Evolutionary conservation across 2,797 vertebrate species (phyloP), one percentile per base, ranked within the genome.

Genomic region (Chrysocyon brachyurus): DNA sequence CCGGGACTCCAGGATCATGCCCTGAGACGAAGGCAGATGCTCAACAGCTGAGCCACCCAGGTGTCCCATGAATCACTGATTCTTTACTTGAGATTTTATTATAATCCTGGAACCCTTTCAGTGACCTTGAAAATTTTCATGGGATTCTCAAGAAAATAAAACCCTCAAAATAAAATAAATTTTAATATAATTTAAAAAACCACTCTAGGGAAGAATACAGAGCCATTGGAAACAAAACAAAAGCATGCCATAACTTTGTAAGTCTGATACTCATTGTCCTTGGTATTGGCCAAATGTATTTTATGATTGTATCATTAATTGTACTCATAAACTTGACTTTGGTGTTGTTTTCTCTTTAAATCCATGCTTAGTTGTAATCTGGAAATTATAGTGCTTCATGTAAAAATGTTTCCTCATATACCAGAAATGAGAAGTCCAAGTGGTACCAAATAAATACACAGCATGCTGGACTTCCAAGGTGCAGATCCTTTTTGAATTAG

Each of bases 401-500:
- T 73, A 82, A 89, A 95, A 1, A 0, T 91, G 92, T 70, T 2
- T 8, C 78, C 61, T 96, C 49, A 78, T 88, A 93, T 61, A n/a
- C 40, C 85, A 91, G 70, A 95, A 79, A 87, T 81, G 73, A 92
- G 90, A 90, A 98, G 72, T 90, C 90, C 64, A 33, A 95, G 73
- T 94, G 31, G 96, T 75, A 98, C 77, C 84, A 96, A 97, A 96
- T 90, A 98, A 97, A 96, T 95, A 87, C 33, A 68, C 73, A 98
- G 36, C 90, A 86, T 86, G 61, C 82, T 64, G 64, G 54, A 94
- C 95, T 81, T 94, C 91, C 94, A 75, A 6, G 4, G 15, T 95
- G n/a, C 61, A 95, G 77, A 97, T 94, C 31, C 28, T 78, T 97
- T 54, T 94, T 52, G 57, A 2, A 21, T 79, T 97, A 87, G 75